Conservation (phyloP, 37 sponge, comb jelly and placozoan genomes). For the Agelas oroides region DNA sequence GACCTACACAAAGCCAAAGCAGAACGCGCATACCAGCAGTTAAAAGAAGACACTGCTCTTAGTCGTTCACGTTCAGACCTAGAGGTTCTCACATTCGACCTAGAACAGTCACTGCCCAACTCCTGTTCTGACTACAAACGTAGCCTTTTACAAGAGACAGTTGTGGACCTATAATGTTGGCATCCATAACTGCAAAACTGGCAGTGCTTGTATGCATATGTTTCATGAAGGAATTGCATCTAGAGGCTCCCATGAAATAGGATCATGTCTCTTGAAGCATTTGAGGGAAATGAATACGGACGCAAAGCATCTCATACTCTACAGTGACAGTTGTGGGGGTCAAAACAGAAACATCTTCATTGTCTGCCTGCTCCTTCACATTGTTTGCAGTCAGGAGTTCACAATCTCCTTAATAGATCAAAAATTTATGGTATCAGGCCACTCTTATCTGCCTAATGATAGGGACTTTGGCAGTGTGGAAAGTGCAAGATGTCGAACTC, state of each 20-base stretch:
- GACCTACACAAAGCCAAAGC: conserved; percentile 13
- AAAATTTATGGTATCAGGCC: conserved; percentile 44
- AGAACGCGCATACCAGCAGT: conserved; percentile 7
- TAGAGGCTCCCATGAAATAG: conserved; percentile 29
- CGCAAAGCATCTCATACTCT: background rate
- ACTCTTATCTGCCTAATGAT: conserved; percentile 48
- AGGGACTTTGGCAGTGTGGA: conserved; percentile 33
- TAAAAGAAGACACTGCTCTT: conserved; percentile 32
- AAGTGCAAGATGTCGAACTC: background rate
- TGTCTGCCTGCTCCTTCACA: conserved; percentile 5
- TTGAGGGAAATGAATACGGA: background rate
- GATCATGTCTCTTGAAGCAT: background rate
- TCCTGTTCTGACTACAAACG: conserved; percentile 13
- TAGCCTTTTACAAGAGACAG: conserved; percentile 41
- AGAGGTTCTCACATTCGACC: conserved; percentile 19
- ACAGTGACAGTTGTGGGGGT: conserved; percentile 39
- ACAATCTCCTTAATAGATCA: conserved; percentile 23
- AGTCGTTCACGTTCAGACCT: background rate
- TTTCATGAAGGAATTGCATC: conserved; percentile 32
- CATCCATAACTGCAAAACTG: conserved; percentile 16
- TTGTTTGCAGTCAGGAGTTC: conserved; percentile 18
- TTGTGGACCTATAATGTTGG: conserved; percentile 55
- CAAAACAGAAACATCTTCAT: conserved; percentile 36
- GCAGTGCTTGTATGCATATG: conserved; percentile 25
- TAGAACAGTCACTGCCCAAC: conserved; percentile 26